Base-by-base conservation (phyloP, 2,113 vertebrate species). In the Stercorarius parasiticus region DNA sequence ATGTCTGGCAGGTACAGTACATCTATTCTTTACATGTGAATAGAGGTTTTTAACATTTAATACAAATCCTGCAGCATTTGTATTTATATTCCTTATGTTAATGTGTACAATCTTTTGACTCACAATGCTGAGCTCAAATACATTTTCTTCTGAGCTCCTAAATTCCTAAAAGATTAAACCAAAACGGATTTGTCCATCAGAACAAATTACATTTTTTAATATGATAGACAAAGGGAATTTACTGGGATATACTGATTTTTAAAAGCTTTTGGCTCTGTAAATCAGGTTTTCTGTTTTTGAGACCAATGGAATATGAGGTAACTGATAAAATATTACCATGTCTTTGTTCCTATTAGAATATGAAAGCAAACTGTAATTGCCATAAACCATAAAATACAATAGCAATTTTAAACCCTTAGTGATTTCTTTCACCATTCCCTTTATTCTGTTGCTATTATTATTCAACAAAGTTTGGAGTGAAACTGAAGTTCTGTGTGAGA, bases 161-260 rank as follows among this genome's bases (percentile, higher is more conserved):
- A 93, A 93, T 71, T 98, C 85, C 21, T 72, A 40, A 87, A 92
- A 84, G 76, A 95, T 96, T 97, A 96, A 98, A 93, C 17, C 10
- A 59, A 81, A 95, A 95, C 59, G 49, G 43, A 97, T 83, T 97
- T 96, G 87, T 93, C 53, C 36, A 91, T 97, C 87, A 82, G 13
- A 93, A 76, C n/a, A 98, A 98, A 97, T 97, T 90, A 92, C 36
- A 64, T 83, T 82, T 82, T 94, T 97, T 94, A 97, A 95, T 93
- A 82, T 49, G 18, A 94, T 88, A 95, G 79, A 94, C 80, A 97
- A 97, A 97, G 21, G 70, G 27, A 92, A 94, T 97, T 97, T 95
- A 95, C n/a, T 80, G 52, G 56, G 52, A 55, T 93, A 56, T 84
- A 84, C 71, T 95, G 34, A 89, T 92, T 97, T 96, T 96, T 80